Conservation (phyloP, 2,888 invertebrate species). For the Cheilosia grossa region DNA sequence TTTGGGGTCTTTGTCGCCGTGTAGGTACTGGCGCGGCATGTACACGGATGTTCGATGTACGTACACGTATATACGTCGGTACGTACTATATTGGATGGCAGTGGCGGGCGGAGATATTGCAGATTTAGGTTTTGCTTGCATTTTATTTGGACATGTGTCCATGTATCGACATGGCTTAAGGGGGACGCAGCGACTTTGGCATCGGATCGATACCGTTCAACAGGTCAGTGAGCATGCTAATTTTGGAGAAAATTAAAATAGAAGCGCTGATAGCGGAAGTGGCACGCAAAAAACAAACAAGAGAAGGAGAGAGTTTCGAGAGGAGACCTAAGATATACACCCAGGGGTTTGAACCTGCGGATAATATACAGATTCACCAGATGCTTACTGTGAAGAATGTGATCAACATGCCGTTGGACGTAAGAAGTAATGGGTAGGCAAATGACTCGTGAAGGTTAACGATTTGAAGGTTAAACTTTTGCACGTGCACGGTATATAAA, state of each 20-base stretch:
- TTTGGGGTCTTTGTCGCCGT: slow-evolving; percentile 68
- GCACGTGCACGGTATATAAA: too few species aligned
- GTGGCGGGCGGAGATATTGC: slow-evolving; percentile 40
- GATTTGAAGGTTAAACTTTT: too few species aligned
- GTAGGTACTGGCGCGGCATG: slow-evolving; percentile 48
- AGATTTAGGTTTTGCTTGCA: slow-evolving; percentile 21
- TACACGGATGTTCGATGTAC: slow-evolving; percentile 48
- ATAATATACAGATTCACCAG: neutral
- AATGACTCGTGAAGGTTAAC: too few species aligned
- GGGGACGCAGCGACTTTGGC: slow-evolving; percentile 26
- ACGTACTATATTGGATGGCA: slow-evolving; percentile 14
- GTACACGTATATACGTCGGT: slow-evolving; percentile 38
- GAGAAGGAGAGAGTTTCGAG: slow-evolving; percentile 6
- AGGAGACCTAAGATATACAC: neutral
- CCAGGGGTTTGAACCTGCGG: too few species aligned
- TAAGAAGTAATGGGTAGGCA: too few species aligned
- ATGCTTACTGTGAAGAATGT: too few species aligned
- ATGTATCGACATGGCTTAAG: slow-evolving; percentile 55
- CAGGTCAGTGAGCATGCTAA: slow-evolving; percentile 69
- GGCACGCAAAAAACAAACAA: neutral
- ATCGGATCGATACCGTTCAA: slow-evolving; percentile 61
- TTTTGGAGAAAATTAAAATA: slow-evolving; percentile 61
- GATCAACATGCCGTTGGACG: too few species aligned
- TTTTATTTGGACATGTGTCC: slow-evolving; percentile 65
- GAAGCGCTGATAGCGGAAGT: slow-evolving; percentile 38